phyloP scores from a whole-genome alignment of 2,113 vertebrate species.

The Podarcis cretensis region DNA sequence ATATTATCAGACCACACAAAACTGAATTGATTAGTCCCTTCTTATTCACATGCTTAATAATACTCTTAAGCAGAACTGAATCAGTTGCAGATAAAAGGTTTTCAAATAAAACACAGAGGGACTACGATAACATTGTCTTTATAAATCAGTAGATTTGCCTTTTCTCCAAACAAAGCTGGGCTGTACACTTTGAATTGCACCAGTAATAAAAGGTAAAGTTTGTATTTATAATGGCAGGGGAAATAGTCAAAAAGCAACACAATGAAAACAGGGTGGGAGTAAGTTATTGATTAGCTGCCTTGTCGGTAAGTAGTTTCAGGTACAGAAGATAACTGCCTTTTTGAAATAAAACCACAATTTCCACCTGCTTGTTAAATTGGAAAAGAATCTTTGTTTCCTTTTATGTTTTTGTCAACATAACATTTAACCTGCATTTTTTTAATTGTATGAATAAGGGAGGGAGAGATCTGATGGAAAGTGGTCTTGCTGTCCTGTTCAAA shows the following conservation, averaged over 20 bases:
- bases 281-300: conserved; percentile 1
- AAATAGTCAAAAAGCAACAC: conserved; percentile 16
- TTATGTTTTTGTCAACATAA: not conserved
- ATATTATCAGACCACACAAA: not conserved
- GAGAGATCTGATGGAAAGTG: not conserved
- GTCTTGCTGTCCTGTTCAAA: not conserved
- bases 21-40: not conserved
- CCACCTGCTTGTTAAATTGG: not conserved
- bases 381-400: not conserved
- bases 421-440: not conserved
- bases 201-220: not conserved
- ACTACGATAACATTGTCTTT: conserved; percentile 28
- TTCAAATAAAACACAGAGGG: not conserved
- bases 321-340: not conserved
- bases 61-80: not conserved
- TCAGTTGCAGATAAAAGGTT: not conserved
- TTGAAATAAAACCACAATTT: not conserved
- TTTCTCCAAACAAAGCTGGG: conserved; percentile 22
- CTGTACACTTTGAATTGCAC: conserved; percentile 21
- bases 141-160: not conserved
- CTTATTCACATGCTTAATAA: not conserved
- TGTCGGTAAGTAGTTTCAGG: not conserved
- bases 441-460: not conserved
- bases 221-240: conserved; percentile 18
- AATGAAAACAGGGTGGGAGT: not conserved